A percentile compares a stretch with the other conserved stretches of the same genome.
Conservation (phyloP, 2,888 invertebrate species). For the Perizoma flavofasciatum region DNA sequence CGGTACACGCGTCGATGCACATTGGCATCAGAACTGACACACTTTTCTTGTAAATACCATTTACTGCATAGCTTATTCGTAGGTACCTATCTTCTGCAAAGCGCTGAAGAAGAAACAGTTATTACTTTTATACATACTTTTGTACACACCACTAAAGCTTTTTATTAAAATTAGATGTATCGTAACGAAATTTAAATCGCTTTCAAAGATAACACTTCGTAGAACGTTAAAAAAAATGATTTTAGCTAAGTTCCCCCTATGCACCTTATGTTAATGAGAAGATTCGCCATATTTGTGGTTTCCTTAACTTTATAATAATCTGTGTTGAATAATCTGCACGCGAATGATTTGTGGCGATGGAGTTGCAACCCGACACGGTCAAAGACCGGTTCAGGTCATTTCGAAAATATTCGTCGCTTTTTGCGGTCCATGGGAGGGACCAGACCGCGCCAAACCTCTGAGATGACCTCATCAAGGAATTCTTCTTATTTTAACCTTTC, state of each 20-base stretch:
- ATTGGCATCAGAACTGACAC: slow-evolving; percentile 31
- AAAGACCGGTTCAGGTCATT: slow-evolving; percentile 78
- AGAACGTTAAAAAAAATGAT: slow-evolving; percentile 6
- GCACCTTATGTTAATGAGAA: slow-evolving; percentile 32
- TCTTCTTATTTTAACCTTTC: slow-evolving; percentile 50
- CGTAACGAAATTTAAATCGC: background rate
- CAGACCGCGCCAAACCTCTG: slow-evolving; percentile 43
- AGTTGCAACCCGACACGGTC: slow-evolving; percentile 67
- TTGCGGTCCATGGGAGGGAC: slow-evolving; percentile 49
- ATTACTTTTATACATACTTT: background rate
- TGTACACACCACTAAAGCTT: too few relatives aligned
- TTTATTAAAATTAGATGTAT: background rate
- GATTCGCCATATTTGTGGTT: slow-evolving; percentile 31
- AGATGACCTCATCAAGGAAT: slow-evolving; percentile 72
- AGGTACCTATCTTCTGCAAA: slow-evolving; percentile 13
- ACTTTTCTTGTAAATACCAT: slow-evolving; percentile 33
- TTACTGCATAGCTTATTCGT: slow-evolving; percentile 17
- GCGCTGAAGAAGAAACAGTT: slow-evolving; percentile 1
- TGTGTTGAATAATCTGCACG: slow-evolving; percentile 48
- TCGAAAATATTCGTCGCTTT: slow-evolving; percentile 70
- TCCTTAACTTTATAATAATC: slow-evolving; percentile 28
- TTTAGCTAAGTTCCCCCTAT: slow-evolving; percentile 26
- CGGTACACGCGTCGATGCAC: slow-evolving; percentile 30
- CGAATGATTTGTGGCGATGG: slow-evolving; percentile 65
- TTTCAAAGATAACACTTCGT: slow-evolving; percentile 3